phyloP scores from a whole-genome alignment of 1,140 invertebrate species.

The Mycetomoellerius zeteki region DNA sequence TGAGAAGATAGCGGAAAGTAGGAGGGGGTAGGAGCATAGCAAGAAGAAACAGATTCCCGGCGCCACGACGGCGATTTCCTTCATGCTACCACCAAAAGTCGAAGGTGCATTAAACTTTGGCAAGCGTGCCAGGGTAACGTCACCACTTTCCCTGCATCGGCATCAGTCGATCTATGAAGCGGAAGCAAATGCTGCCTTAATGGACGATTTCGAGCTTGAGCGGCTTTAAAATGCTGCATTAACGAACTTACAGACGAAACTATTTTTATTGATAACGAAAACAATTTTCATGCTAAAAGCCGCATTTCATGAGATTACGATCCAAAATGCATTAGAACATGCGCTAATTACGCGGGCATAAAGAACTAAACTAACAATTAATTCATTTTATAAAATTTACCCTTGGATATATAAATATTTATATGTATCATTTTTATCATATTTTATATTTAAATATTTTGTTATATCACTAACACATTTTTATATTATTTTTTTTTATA shows the following conservation, averaged over 20 bases:
- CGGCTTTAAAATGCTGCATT: constrained; percentile 5
- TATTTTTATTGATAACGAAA: constrained; percentile 5
- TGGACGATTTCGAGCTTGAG: constrained; percentile 30
- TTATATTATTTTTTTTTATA: too few relatives aligned
- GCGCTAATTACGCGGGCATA: too few relatives aligned
- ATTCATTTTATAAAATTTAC: not conserved
- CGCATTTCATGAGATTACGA: not conserved
- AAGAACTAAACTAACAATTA: not conserved
- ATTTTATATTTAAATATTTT: too few relatives aligned
- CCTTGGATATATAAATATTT: not conserved
- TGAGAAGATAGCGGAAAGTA: constrained; percentile 53
- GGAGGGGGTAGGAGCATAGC: constrained; percentile 28
- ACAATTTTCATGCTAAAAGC: constrained; percentile 1
- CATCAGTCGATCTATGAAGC: constrained; percentile 34
- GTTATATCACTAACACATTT: too few relatives aligned
- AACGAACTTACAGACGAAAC: not conserved
- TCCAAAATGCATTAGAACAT: not conserved
- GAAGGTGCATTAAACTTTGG: constrained; percentile 77
- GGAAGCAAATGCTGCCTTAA: constrained; percentile 19
- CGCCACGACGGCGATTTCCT: constrained; percentile 66
- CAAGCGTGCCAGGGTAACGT: constrained; percentile 68
- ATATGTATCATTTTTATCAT: not conserved
- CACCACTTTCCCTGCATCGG: constrained; percentile 48
- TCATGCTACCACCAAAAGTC: constrained; percentile 65
- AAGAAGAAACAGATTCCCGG: constrained; percentile 64